phyloP scores from a whole-genome alignment of 2,888 invertebrate species.

The Drosophila cognata region DNA sequence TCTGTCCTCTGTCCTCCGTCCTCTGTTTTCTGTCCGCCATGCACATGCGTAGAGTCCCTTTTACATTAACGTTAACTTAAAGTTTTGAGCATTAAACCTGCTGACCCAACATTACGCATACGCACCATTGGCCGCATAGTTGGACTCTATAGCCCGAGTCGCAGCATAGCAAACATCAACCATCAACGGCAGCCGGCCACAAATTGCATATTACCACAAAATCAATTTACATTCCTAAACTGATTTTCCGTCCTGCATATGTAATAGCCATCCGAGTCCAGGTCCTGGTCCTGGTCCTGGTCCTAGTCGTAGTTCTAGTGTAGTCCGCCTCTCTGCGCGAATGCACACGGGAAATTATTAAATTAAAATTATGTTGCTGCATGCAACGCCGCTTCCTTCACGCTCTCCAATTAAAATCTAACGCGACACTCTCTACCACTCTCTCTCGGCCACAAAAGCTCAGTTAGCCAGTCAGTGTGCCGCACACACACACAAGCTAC shows the following conservation, averaged over 20 bases:
- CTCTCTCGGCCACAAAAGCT: slow-evolving; percentile 23
- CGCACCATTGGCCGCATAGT: slow-evolving; percentile 69
- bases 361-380: slow-evolving; percentile 77
- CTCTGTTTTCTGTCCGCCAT: neutral
- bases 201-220: slow-evolving; percentile 78
- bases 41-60: slow-evolving; percentile 12
- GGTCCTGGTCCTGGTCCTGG: neutral
- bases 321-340: slow-evolving; percentile 23
- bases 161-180: slow-evolving; percentile 2
- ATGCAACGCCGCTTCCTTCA: slow-evolving; percentile 62
- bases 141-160: neutral
- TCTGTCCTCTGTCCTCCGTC: slow-evolving; percentile 23
- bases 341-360: slow-evolving; percentile 74
- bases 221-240: slow-evolving; percentile 80
- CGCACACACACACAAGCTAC: neutral
- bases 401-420: slow-evolving; percentile 67
- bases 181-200: slow-evolving; percentile 29
- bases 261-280: slow-evolving; percentile 32
- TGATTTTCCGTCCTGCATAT: slow-evolving; percentile 70
- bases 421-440: slow-evolving; percentile 40
- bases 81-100: slow-evolving; percentile 58
- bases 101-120: slow-evolving; percentile 66
- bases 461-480: slow-evolving; percentile 3
- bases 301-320: neutral
- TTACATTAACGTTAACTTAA: slow-evolving; percentile 41